Evolutionary conservation across 2,797 vertebrate genomes (phyloP), one percentile per base, ranked within the genome.

Genomic region (Philypnodon macrostomus): DNA sequence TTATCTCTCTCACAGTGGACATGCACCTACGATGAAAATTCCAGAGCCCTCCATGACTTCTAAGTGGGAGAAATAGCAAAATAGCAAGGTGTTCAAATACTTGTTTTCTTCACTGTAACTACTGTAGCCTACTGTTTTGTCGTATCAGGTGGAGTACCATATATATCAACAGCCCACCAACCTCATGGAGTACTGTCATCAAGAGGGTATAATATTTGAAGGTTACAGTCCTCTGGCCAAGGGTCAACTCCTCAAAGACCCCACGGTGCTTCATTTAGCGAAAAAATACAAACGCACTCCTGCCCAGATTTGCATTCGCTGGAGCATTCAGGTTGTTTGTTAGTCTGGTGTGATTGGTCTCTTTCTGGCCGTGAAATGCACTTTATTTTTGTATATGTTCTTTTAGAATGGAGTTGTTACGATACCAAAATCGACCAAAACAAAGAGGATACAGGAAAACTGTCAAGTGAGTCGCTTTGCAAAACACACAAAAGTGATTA

Each of bases 361-460:
- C 4, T 17, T 29, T 15, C 10, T n/a, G 4, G 1, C 19, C 5
- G 16, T 0, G n/a, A n/a, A n/a, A n/a, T n/a, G n/a, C 4, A 5
- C 10, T 12, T 18, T 26, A 4, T 13, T 35, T 11, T 40, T 50
- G 21, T 2, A 1, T 19, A 16, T 16, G 0, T 26, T 27, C 79
- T 19, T 52, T 69, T 53, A 93, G 92, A 94, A 93, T 55, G 87
- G 79, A 24, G 63, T 91, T 58, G 85, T 93, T 47, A 92, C 90
- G 10, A 91, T 92, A 75, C 88, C 90, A 8, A 95, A 96, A 70
- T 92, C 91, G 13, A 91, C 73, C 46, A 90, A 88, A 79, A 81
- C 70, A 32, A 60, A 87, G 60, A 86, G 89, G 65, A 72, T 93
- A 70, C 52, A 66, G 48, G 88, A 94, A 84, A 93, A 92, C 75